A percentile compares a stretch with the other conserved stretches of the same genome.
These are phyloP conservation scores for Podotricha telesiphe DNA, from an alignment of 2,888 invertebrate genomes.

Conservation along the genomic window DNA sequence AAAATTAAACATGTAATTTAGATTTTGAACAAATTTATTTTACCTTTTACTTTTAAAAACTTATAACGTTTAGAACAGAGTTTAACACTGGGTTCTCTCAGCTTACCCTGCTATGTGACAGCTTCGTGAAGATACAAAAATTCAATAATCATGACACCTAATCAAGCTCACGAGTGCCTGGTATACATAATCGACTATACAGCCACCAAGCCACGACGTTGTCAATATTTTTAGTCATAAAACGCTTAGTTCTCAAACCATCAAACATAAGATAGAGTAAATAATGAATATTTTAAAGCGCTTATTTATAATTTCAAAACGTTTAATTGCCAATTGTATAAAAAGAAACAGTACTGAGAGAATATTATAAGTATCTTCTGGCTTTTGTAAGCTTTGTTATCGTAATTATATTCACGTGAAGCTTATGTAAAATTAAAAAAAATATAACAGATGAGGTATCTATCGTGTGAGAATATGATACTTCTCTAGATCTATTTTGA, in stretches of 20 bases:
- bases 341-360: neutral
- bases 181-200: too few species aligned
- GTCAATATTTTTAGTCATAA: neutral
- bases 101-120: too few species aligned
- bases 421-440: neutral
- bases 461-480: too few species aligned
- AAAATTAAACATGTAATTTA: too few species aligned
- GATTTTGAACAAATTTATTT: too few species aligned
- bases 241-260: slow-evolving; percentile 4
- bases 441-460: neutral
- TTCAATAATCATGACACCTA: too few species aligned
- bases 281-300: neutral
- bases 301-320: slow-evolving; percentile 11
- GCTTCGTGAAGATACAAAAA: too few species aligned
- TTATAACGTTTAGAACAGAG: too few species aligned
- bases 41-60: too few species aligned
- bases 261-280: neutral
- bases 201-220: neutral
- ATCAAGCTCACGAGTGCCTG: too few species aligned
- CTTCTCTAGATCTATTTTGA: too few species aligned
- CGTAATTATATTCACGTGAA: neutral
- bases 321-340: slow-evolving; percentile 10
- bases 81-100: too few species aligned
- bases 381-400: neutral
- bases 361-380: neutral